Conservation (phyloP, 92 coral and sea anemone species). For the Phenganax subtilis region DNA sequence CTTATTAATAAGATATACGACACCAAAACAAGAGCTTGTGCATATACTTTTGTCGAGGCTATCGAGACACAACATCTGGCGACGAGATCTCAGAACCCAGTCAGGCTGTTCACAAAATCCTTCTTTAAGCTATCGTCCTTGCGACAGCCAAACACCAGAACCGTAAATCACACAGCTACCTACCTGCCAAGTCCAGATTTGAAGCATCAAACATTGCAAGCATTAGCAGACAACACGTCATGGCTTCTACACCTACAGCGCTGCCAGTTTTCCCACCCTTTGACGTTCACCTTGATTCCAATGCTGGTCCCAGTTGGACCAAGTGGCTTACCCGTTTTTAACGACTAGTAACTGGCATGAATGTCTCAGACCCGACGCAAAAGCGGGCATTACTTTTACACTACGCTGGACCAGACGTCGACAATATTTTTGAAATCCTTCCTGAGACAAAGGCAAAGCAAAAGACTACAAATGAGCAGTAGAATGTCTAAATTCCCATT, state of each 20-base stretch:
- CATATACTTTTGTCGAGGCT: too few relatives aligned
- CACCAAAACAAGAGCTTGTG: too few relatives aligned
- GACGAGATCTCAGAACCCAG: too few relatives aligned
- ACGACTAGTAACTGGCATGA: constrained; percentile 54
- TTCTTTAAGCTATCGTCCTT: too few relatives aligned
- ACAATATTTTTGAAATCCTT: constrained; percentile 51
- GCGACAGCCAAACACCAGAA: too few relatives aligned
- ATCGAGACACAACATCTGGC: too few relatives aligned
- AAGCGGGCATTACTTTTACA: constrained; percentile 41
- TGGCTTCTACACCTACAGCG: background rate
- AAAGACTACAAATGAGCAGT: constrained; percentile 51
- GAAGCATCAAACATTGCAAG: background rate
- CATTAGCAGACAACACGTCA: background rate
- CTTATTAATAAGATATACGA: too few relatives aligned
- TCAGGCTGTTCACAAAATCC: too few relatives aligned
- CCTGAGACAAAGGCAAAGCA: constrained; percentile 53
- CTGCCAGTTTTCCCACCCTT: constrained; percentile 53
- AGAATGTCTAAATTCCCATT: constrained; percentile 47
- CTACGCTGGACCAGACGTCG: constrained; percentile 48
- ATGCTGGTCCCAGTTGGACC: constrained; percentile 58
- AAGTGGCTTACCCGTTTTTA: constrained; percentile 52
- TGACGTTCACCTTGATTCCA: constrained; percentile 52
- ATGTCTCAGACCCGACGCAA: constrained; percentile 43
- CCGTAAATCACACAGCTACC: too few relatives aligned
- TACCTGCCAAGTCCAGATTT: too few relatives aligned